phyloP scores from a whole-genome alignment of 1,140 invertebrate genomes.

The Temnothorax curvispinosus region DNA sequence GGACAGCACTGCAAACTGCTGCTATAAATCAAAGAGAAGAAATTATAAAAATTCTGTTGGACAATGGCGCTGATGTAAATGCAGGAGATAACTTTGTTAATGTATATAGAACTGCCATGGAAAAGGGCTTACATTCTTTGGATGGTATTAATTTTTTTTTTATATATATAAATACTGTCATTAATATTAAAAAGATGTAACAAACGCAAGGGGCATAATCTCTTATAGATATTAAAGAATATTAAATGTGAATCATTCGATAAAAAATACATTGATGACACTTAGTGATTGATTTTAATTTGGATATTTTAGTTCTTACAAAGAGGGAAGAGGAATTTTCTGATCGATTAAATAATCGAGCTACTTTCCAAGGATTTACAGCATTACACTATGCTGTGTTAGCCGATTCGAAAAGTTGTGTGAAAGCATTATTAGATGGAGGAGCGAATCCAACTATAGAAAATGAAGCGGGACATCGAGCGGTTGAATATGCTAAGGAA shows the following conservation, averaged over 20 bases:
- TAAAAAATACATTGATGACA: neutral
- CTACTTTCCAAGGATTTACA: slow-evolving; percentile 94
- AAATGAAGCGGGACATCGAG: slow-evolving; percentile 92
- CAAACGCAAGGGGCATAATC: neutral
- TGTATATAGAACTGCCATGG: slow-evolving; percentile 88
- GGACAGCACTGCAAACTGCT: slow-evolving; percentile 94
- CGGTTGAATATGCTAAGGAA: slow-evolving; percentile 91
- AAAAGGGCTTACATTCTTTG: slow-evolving; percentile 87
- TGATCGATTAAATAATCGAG: slow-evolving; percentile 90
- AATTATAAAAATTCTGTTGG: slow-evolving; percentile 89
- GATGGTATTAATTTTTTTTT: slow-evolving; percentile 85
- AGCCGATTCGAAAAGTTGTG: slow-evolving; percentile 89
- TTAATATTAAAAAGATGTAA: slow-evolving; percentile 17
- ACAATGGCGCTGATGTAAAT: slow-evolving; percentile 93
- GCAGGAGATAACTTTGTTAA: slow-evolving; percentile 92
- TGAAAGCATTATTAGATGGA: slow-evolving; percentile 87
- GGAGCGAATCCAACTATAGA: slow-evolving; percentile 91
- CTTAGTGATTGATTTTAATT: slow-evolving; percentile 12
- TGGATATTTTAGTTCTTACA: slow-evolving; percentile 87
- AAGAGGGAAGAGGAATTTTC: slow-evolving; percentile 93
- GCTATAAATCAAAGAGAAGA: slow-evolving; percentile 91
- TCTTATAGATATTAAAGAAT: neutral
- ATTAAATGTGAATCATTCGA: neutral
- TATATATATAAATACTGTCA: neutral
- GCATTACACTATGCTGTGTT: slow-evolving; percentile 96